Evolutionary conservation across 2,113 vertebrate species (phyloP).

Genomic region (Elephas maximus): DNA sequence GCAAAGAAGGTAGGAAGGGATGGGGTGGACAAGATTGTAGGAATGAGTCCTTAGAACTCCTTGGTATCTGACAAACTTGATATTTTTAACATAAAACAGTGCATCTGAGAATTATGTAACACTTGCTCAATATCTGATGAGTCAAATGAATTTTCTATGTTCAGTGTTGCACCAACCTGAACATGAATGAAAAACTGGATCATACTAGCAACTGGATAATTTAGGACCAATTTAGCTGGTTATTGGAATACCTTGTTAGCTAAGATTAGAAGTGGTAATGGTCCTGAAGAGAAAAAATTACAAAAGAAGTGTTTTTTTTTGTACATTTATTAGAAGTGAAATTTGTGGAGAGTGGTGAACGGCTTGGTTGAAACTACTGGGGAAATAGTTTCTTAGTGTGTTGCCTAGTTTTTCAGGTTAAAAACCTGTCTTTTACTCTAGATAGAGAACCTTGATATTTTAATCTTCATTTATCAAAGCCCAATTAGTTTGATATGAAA

Average conservation of each 20-base stretch:
- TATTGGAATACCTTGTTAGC: not conserved
- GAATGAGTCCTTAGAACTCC: not conserved
- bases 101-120: not conserved
- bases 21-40: not conserved
- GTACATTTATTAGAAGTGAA: not conserved
- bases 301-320: not conserved
- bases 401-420: not conserved
- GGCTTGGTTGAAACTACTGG: not conserved
- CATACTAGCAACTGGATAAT: not conserved
- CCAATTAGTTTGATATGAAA: not conserved
- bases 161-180: not conserved
- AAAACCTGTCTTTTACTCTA: not conserved
- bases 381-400: not conserved
- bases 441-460: conserved; percentile 21
- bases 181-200: not conserved
- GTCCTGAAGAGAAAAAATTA: not conserved
- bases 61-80: conserved; percentile 4
- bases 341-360: not conserved
- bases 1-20: not conserved
- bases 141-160: not conserved
- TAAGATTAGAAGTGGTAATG: not conserved
- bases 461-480: not conserved
- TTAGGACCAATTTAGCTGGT: not conserved
- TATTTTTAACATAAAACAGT: not conserved
- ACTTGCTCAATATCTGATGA: not conserved